Percentiles rank a stretch among this genome's conserved stretches.
Conservation (phyloP, 2,888 invertebrate species). For the Charanyca ferruginea region DNA sequence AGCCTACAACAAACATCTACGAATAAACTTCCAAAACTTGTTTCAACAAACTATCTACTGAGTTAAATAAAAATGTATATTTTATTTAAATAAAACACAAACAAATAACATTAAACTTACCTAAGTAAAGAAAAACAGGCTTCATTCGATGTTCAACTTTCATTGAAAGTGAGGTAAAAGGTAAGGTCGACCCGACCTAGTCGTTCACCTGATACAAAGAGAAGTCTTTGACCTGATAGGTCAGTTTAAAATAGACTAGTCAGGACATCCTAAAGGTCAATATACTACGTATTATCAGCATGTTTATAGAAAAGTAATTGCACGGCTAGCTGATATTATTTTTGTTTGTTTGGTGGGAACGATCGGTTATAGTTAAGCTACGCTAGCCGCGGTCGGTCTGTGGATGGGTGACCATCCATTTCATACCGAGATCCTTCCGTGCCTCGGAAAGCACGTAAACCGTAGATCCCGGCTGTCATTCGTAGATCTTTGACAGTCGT, state of each 20-base stretch:
- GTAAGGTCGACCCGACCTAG: conserved; percentile 23
- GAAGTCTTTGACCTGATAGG: conserved; percentile 26
- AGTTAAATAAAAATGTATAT: neutral
- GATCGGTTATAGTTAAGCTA: no score
- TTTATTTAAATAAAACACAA: conserved; percentile 2
- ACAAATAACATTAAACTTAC: neutral
- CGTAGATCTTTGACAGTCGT: no score
- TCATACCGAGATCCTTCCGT: no score
- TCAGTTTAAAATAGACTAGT: conserved; percentile 40
- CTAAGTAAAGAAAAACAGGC: conserved; percentile 3
- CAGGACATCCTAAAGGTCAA: conserved; percentile 24
- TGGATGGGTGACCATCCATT: no score
- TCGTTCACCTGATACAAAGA: conserved; percentile 14
- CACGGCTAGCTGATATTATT: no score
- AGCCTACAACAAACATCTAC: neutral
- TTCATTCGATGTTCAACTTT: conserved; percentile 16
- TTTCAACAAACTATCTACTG: neutral
- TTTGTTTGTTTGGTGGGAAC: no score
- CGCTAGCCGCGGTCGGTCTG: no score
- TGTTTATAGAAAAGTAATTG: conserved; percentile 1
- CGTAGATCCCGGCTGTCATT: no score
- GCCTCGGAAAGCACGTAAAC: no score
- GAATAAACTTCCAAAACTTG: neutral
- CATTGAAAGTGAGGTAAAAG: conserved; percentile 7
- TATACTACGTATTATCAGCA: conserved; percentile 20